phyloP scores from a whole-genome alignment of 2,888 invertebrate species.

The Eumacrocentrus americanus region DNA sequence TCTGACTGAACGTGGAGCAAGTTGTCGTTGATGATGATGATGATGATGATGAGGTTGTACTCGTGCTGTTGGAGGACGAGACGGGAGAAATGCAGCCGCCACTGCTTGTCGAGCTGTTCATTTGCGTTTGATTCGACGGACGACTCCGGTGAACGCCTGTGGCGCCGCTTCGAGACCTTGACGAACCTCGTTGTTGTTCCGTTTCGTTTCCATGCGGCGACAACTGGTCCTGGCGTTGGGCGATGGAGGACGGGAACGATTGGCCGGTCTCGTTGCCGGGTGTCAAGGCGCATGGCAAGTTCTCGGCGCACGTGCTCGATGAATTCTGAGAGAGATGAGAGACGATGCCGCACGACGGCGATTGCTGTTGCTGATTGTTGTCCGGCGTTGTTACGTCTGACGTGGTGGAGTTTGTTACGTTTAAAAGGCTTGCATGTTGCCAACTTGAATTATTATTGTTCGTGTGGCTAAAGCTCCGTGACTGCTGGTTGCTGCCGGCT shows the following conservation, averaged over 20 bases:
- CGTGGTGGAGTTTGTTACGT: neutral
- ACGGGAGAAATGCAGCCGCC: constrained; percentile 15
- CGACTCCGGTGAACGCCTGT: constrained; percentile 27
- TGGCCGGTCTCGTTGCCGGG: constrained; percentile 29
- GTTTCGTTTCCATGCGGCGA: constrained; percentile 20
- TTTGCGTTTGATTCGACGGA: constrained; percentile 28
- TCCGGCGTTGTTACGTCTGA: neutral
- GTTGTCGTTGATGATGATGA: too few species aligned
- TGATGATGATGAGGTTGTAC: too few species aligned
- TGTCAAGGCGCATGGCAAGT: constrained; percentile 24
- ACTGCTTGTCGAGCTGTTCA: constrained; percentile 16
- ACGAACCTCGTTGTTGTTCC: constrained; percentile 7
- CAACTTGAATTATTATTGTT: constrained; percentile 23
- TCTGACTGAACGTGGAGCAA: constrained; percentile 7
- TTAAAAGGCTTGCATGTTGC: constrained; percentile 16
- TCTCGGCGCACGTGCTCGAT: constrained; percentile 27
- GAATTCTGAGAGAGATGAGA: constrained; percentile 13
- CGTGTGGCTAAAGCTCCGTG: constrained; percentile 8
- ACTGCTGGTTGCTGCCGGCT: constrained; percentile 1
- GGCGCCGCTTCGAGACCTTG: constrained; percentile 24
- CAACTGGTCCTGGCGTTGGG: constrained; percentile 10
- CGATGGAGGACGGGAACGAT: constrained; percentile 10
- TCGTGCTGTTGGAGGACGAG: constrained; percentile 10
- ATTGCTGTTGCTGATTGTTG: constrained; percentile 4
- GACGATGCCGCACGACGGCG: too few species aligned